phyloP scores from a whole-genome alignment of 2,797 vertebrate species.

The Ispidina picta region DNA sequence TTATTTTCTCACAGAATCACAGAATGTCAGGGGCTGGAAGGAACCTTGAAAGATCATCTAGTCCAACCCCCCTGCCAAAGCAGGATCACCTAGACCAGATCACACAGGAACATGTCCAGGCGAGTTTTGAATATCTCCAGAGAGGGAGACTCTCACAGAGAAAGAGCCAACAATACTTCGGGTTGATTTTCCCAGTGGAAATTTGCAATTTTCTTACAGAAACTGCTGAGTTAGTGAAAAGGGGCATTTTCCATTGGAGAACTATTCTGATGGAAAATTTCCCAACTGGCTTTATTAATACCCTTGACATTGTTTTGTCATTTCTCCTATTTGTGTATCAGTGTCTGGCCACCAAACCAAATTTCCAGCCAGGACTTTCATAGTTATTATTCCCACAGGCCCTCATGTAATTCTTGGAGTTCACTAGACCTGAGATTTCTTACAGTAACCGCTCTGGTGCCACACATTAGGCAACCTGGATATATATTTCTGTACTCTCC shows the following conservation, averaged over 20 bases:
- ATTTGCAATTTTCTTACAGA: constrained; percentile 36
- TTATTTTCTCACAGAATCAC: background rate
- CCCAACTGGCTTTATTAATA: constrained; percentile 60
- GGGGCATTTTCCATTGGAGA: constrained; percentile 12
- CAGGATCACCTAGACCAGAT: no score
- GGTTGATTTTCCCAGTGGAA: constrained; percentile 43
- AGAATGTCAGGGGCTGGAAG: no score
- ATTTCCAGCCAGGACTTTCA: constrained; percentile 45
- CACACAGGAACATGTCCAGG: no score
- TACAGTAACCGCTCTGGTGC: constrained; percentile 50
- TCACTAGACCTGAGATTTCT: constrained; percentile 59
- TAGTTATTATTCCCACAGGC: constrained; percentile 17
- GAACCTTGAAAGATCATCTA: no score
- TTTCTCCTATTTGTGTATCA: constrained; percentile 49
- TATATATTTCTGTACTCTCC: constrained; percentile 9
- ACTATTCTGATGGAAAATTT: constrained; percentile 63
- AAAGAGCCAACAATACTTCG: constrained; percentile 30
- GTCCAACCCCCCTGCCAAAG: no score
- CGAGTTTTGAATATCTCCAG: no score
- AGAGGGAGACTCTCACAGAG: background rate
- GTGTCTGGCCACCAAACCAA: constrained; percentile 22
- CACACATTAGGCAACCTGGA: constrained; percentile 66
- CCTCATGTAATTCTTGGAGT: constrained; percentile 64
- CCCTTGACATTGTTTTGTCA: constrained; percentile 68
- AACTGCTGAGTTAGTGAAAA: constrained; percentile 58